A percentile compares a stretch with the other conserved stretches of the same genome.
phyloP scores from a whole-genome alignment of 1,140 invertebrate genomes.

The Pseudobourletiella spinata region DNA sequence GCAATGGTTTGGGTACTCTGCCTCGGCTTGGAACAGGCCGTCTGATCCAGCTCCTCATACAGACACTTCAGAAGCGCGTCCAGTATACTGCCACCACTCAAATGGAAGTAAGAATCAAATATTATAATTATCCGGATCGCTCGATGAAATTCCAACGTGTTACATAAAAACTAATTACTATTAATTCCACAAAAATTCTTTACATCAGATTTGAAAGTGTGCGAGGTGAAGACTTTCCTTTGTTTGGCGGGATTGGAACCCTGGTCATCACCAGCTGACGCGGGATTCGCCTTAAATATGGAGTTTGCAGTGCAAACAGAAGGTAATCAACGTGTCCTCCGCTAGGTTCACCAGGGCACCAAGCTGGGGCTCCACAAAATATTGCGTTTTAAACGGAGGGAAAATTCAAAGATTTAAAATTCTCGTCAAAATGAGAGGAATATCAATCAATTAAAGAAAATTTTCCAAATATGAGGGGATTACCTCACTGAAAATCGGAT shows the following conservation, averaged over 20 bases:
- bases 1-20: no score
- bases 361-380: conserved; percentile 29
- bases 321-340: conserved; percentile 21
- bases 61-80: background rate
- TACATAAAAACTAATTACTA: background rate
- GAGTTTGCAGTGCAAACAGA: conserved; percentile 22
- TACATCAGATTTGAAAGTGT: no score
- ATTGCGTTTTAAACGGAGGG: background rate
- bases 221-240: no score
- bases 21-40: no score
- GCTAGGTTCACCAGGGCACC: conserved; percentile 19
- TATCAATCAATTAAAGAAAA: background rate
- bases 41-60: background rate
- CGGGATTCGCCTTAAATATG: no score
- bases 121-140: background rate
- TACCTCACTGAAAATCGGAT: conserved; percentile 22
- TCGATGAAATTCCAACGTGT: background rate
- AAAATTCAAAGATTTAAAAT: background rate
- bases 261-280: no score
- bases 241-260: no score
- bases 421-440: background rate
- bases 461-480: background rate
- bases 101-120: background rate
- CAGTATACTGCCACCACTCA: background rate
- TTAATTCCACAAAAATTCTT: no score